Conservation (phyloP, 1,140 invertebrate species). For the Trichonephila clavipes region DNA sequence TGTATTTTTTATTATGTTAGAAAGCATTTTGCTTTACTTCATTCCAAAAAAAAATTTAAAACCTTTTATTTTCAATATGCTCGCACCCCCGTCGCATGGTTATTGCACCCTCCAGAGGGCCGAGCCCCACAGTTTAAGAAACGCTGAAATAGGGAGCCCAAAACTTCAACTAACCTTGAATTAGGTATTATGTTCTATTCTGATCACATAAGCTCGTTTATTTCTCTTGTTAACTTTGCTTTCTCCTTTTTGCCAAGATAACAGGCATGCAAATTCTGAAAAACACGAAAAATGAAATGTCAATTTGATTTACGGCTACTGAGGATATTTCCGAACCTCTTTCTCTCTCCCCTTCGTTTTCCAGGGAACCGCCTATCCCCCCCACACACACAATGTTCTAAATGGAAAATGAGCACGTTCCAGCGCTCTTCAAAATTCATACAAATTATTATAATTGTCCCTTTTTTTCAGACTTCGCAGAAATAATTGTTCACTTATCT, state of each 20-base stretch:
- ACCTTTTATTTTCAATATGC: too few relatives aligned
- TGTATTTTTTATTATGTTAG: too few relatives aligned
- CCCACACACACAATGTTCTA: not conserved
- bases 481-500: not conserved
- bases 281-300: not conserved
- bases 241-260: not conserved
- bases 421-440: not conserved
- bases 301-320: not conserved
- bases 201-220: not conserved
- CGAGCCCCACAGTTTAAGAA: too few relatives aligned
- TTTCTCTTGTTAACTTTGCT: too few relatives aligned
- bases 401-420: not conserved
- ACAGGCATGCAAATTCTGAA: not conserved
- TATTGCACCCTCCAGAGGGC: too few relatives aligned
- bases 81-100: too few relatives aligned
- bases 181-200: not conserved
- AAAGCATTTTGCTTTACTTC: too few relatives aligned
- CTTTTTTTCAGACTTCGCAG: not conserved
- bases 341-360: not conserved
- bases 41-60: too few relatives aligned
- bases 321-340: not conserved
- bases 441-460: conserved; percentile 20
- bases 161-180: not conserved
- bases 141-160: too few relatives aligned
- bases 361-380: not conserved